A percentile compares a stretch with the other conserved stretches of the same genome.
These are phyloP conservation scores for Carapus acus DNA, from an alignment of 2,797 vertebrate genomes.

Conservation along the genomic window DNA sequence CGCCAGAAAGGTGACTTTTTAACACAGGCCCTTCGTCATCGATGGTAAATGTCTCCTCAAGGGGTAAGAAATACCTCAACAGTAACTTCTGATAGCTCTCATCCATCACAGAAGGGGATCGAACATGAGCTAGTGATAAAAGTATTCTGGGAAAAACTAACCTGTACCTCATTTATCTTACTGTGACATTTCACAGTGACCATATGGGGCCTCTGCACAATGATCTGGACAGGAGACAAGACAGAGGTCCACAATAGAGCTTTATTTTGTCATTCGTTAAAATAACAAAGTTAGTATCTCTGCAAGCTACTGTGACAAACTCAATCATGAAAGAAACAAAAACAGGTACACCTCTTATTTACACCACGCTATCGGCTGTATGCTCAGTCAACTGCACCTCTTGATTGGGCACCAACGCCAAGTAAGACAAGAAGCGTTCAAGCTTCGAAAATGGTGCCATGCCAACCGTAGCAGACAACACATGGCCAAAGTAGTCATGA, in stretches of 20 bases:
- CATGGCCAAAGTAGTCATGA: constrained; percentile 30
- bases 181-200: background rate
- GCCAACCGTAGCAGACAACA: constrained; percentile 48
- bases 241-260: constrained; percentile 68
- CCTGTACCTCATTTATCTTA: no score
- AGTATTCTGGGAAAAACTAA: background rate
- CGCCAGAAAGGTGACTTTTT: no score
- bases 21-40: no score
- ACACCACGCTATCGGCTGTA: constrained; percentile 61
- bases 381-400: constrained; percentile 38
- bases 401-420: constrained; percentile 42
- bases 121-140: background rate
- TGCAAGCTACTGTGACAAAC: constrained; percentile 75
- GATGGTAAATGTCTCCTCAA: no score
- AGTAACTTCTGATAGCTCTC: no score
- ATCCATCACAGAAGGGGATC: background rate
- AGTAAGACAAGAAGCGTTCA: constrained; percentile 56
- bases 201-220: background rate
- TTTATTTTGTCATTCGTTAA: constrained; percentile 72
- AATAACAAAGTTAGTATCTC: constrained; percentile 70
- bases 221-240: constrained; percentile 37
- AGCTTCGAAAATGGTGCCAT: constrained; percentile 41
- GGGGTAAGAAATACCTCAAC: no score
- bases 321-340: constrained; percentile 51
- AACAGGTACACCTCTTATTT: constrained; percentile 65